phyloP scores from a whole-genome alignment of 2,797 vertebrate species.

The Gallirallus australis region DNA sequence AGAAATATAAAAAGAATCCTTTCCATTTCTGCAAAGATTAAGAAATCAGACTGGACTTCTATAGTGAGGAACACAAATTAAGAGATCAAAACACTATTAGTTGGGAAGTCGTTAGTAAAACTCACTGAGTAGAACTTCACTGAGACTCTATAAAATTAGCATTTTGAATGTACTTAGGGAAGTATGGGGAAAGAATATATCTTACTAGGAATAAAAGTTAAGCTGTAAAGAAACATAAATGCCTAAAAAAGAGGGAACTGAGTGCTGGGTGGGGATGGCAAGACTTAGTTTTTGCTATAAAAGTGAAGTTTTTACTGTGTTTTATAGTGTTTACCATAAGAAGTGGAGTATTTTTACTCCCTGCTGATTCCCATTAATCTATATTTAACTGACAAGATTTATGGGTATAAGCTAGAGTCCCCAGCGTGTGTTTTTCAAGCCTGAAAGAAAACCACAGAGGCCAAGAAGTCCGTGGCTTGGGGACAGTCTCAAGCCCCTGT shows the following conservation, averaged over 20 bases:
- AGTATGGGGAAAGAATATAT: neutral
- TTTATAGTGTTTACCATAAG: neutral
- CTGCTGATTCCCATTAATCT: conserved; percentile 22
- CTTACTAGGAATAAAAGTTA: neutral
- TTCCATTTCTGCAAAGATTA: neutral
- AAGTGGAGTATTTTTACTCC: conserved; percentile 3
- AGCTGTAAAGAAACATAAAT: neutral
- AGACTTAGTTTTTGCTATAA: neutral
- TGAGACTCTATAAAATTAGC: neutral
- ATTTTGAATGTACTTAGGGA: neutral
- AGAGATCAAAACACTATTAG: neutral
- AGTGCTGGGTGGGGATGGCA: neutral
- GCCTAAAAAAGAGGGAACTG: neutral
- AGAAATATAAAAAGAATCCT: neutral
- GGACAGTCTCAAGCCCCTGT: neutral
- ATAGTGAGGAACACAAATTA: neutral
- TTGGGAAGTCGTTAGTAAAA: neutral
- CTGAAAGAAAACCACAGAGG: neutral
- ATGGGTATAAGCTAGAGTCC: neutral
- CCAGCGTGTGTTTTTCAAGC: neutral
- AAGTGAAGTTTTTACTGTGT: neutral
- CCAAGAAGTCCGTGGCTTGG: neutral
- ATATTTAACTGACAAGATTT: conserved; percentile 6
- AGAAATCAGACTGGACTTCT: neutral
- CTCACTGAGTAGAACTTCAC: neutral